phyloP scores from a whole-genome alignment of 1,140 invertebrate species.

The Heliconius nattereri region DNA sequence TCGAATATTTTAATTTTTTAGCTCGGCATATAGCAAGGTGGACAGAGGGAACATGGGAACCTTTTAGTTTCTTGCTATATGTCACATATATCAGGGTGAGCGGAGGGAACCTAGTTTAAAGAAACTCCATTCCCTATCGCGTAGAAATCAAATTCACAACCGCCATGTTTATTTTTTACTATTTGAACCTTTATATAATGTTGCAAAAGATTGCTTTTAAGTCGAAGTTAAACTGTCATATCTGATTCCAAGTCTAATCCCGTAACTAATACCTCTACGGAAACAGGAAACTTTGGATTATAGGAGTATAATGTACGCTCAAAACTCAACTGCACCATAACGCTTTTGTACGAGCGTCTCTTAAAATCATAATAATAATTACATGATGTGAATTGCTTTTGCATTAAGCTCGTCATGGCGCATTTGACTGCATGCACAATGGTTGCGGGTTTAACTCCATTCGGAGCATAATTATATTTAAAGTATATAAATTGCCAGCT shows the following conservation, averaged over 20 bases:
- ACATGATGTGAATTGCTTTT: background rate
- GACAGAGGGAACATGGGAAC: too few relatives aligned
- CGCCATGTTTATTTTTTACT: background rate
- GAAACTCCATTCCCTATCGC: too few relatives aligned
- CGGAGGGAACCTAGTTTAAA: too few relatives aligned
- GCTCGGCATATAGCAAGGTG: too few relatives aligned
- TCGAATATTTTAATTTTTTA: too few relatives aligned
- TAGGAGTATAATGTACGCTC: slow-evolving; percentile 7
- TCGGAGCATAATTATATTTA: too few relatives aligned
- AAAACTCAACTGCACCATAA: background rate
- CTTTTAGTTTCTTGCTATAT: too few relatives aligned
- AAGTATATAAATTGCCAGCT: too few relatives aligned
- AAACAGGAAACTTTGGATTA: slow-evolving; percentile 21
- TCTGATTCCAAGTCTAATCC: slow-evolving; percentile 4
- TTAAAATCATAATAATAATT: background rate
- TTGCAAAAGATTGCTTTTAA: background rate
- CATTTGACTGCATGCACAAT: background rate
- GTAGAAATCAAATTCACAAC: background rate
- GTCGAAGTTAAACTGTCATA: background rate
- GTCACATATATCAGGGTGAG: too few relatives aligned
- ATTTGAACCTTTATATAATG: background rate
- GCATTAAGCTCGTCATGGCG: background rate
- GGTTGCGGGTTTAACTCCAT: too few relatives aligned
- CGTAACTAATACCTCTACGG: slow-evolving; percentile 17
- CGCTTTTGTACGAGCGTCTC: background rate